phyloP scores from a whole-genome alignment of 2,888 invertebrate genomes.

The Polydrusus tereticollis region DNA sequence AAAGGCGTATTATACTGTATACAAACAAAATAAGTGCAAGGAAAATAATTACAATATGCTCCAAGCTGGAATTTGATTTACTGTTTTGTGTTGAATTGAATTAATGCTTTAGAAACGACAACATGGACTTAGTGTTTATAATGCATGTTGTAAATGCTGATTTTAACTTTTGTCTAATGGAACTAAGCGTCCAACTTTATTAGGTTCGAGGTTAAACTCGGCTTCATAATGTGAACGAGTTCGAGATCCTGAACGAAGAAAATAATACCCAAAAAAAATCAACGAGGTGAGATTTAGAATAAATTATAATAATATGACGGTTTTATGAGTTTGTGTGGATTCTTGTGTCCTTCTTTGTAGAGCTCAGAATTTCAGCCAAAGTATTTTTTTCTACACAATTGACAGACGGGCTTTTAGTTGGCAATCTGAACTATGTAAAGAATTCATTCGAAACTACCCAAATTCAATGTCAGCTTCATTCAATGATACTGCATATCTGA shows the following conservation, averaged over 20 bases:
- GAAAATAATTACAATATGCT: not conserved
- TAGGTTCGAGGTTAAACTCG: conserved; percentile 22
- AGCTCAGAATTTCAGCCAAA: no score
- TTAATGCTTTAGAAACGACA: not conserved
- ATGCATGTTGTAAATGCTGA: not conserved
- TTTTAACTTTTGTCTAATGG: not conserved
- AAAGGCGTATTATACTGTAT: no score
- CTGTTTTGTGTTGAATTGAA: not conserved
- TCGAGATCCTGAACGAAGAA: conserved; percentile 10
- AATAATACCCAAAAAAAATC: not conserved
- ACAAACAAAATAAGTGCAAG: not conserved
- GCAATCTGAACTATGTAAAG: not conserved
- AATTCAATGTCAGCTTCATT: not conserved
- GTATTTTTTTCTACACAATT: no score
- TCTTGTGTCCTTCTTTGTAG: no score
- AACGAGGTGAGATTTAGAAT: conserved; percentile 9
- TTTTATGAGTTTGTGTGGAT: not conserved
- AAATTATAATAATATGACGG: not conserved
- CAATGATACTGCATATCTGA: not conserved
- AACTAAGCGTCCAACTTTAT: not conserved
- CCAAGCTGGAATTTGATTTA: not conserved
- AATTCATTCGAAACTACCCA: not conserved
- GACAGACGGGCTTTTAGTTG: not conserved
- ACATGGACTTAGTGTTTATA: not conserved
- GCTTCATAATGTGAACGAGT: conserved; percentile 8